Evolutionary conservation across 1,140 invertebrate species (phyloP).

Genomic region (Diploscapter pachys): DNA sequence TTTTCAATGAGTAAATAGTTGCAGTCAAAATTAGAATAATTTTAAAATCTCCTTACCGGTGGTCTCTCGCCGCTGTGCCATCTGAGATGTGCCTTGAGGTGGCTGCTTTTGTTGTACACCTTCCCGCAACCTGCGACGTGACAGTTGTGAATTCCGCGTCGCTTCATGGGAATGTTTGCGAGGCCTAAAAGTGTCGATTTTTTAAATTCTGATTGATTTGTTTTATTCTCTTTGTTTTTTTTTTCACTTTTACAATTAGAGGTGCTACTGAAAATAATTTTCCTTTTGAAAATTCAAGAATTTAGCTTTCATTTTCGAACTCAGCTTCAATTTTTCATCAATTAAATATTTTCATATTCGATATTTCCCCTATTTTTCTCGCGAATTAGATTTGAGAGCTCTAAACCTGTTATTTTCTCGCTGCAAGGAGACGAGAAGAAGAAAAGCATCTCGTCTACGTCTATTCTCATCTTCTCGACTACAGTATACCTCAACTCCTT

Average conservation of each 20-base stretch:
- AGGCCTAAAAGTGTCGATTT: slow-evolving; percentile 29
- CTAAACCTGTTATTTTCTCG: no score
- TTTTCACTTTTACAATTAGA: background rate
- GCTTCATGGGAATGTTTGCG: slow-evolving; percentile 34
- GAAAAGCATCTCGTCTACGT: no score
- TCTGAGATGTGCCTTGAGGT: slow-evolving; percentile 69
- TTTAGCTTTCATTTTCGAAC: background rate
- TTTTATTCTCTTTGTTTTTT: no score
- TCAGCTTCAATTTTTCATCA: slow-evolving; percentile 4
- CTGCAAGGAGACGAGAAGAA: no score
- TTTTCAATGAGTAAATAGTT: background rate
- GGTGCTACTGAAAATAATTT: slow-evolving; percentile 7
- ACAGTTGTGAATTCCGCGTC: slow-evolving; percentile 77
- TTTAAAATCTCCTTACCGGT: slow-evolving; percentile 62
- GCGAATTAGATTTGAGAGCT: no score
- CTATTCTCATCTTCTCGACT: no score
- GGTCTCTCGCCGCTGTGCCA: slow-evolving; percentile 68
- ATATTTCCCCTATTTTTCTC: background rate
- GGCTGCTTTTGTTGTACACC: slow-evolving; percentile 93
- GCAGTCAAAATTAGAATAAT: no score
- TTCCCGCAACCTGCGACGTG: slow-evolving; percentile 93
- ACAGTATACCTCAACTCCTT: no score
- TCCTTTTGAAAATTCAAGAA: background rate
- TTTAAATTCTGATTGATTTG: background rate
- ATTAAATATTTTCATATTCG: slow-evolving; percentile 11